phyloP scores from a whole-genome alignment of 2,888 invertebrate genomes.

The Mycalesis mineus region DNA sequence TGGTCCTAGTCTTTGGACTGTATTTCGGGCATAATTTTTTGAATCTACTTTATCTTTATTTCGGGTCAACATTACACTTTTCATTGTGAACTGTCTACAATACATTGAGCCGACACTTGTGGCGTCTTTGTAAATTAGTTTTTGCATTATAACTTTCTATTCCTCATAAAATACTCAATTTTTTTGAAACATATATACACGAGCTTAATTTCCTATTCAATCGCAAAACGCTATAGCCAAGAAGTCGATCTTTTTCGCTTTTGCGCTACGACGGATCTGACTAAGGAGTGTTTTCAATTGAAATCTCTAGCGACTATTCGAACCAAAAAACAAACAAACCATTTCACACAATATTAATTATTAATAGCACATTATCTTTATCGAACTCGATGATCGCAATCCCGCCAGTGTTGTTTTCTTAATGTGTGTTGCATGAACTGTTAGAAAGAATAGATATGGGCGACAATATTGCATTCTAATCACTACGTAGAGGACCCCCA shows the following conservation, averaged over 20 bases:
- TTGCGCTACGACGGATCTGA: slow-evolving; percentile 44
- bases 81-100: slow-evolving; percentile 48
- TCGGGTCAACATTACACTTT: slow-evolving; percentile 51
- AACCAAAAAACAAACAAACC: neutral
- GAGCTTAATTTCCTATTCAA: slow-evolving; percentile 60
- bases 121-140: slow-evolving; percentile 63
- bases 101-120: slow-evolving; percentile 60
- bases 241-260: slow-evolving; percentile 48
- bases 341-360: slow-evolving; percentile 21
- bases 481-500: slow-evolving; percentile 20
- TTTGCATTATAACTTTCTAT: slow-evolving; percentile 51
- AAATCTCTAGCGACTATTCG: slow-evolving; percentile 14
- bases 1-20: slow-evolving; percentile 58
- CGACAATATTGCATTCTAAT: slow-evolving; percentile 23
- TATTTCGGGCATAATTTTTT: slow-evolving; percentile 56
- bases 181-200: slow-evolving; percentile 51
- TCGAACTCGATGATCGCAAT: slow-evolving; percentile 73
- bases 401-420: slow-evolving; percentile 62
- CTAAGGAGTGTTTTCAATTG: slow-evolving; percentile 28
- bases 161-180: slow-evolving; percentile 55
- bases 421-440: slow-evolving; percentile 61
- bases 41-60: slow-evolving; percentile 41
- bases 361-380: slow-evolving; percentile 24
- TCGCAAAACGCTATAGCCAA: slow-evolving; percentile 60
- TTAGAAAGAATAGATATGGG: slow-evolving; percentile 37